Base-by-base conservation (phyloP, 2,888 invertebrate species). In the Lomographa bimaculata region DNA sequence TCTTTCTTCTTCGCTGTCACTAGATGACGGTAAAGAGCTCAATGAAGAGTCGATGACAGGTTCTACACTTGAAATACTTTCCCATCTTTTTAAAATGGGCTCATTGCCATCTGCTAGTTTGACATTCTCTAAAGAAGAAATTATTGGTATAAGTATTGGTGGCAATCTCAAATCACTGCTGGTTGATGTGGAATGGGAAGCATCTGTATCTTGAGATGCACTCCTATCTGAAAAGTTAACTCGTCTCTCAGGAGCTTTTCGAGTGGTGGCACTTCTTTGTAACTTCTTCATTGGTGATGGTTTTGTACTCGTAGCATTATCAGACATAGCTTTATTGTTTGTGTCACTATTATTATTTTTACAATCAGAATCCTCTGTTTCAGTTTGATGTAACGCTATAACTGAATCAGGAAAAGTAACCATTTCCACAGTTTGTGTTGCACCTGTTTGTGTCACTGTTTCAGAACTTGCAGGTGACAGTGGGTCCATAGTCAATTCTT, bases 21-120 rank as follows among this genome's bases (percentile, higher is more conserved):
- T 89, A 12, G 89, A 86, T 11, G 86, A 82, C 30, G 91, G 91
- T 26, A 91, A 76, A 20, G 91, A 92, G 55, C 92, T 92, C 34
- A 91, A 90, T 17, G 92, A 92, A 21, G 92, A 93, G 76, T 95
- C 94, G 11, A 93, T 86, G 50, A 94, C 91, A 7, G 93, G 94
- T 30, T 94, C 94, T 8, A 93, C 89, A 60, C 94, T 94, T 0
- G 94, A 94, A 20, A 92, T 89, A 60, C 94, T 93, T 52, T 91
- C 91, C 80, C 91, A 92, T 33, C 89, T 73, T 63, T 86, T 89
- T 7, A 90, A 49, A 32, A 85, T 64, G n/a, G 83, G 79, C 43
- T 89, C 89, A 1, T 67, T 61, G 5, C 76, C 60, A 43, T 87
- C 85, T 6, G 79, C 54, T 16, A 90, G 64, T 49, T 81, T 87